phyloP scores from a whole-genome alignment of 2,113 vertebrate genomes.

The Leptosomus discolor region DNA sequence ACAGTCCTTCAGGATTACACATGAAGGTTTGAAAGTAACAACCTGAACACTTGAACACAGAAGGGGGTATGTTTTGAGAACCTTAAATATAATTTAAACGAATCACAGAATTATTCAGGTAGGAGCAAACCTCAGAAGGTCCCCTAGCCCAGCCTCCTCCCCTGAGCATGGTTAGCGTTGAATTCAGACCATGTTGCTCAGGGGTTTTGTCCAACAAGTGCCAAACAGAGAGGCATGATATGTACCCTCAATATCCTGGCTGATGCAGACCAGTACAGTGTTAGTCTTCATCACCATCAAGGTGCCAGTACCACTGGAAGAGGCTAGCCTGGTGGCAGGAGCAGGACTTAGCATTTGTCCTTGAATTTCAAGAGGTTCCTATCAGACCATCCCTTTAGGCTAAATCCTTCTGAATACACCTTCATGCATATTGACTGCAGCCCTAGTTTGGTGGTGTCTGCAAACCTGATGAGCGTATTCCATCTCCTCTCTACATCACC shows the following conservation, averaged over 20 bases:
- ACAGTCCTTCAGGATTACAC: neutral
- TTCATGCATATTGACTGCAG: rapidly evolving
- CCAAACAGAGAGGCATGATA: neutral
- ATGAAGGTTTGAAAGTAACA: neutral
- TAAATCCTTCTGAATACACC: neutral
- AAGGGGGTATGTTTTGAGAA: neutral
- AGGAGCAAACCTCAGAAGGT: rapidly evolving
- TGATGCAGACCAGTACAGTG: neutral
- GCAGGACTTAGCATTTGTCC: neutral
- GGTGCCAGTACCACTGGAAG: neutral
- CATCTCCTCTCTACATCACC: neutral
- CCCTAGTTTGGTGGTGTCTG: rapidly evolving
- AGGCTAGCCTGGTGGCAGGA: neutral
- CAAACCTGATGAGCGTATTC: neutral
- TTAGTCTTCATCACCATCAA: neutral
- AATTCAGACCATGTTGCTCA: neutral
- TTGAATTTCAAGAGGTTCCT: neutral
- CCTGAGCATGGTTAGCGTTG: neutral
- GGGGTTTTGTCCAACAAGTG: neutral
- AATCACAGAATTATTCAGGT: neutral
- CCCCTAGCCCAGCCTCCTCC: neutral
- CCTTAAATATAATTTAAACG: neutral
- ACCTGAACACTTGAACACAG: neutral
- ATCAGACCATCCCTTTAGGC: neutral
- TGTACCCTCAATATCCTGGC: neutral